These are phyloP conservation scores for Sebastes wilsoni DNA, from an alignment of 2,797 vertebrate species.

Conservation along the genomic window DNA sequence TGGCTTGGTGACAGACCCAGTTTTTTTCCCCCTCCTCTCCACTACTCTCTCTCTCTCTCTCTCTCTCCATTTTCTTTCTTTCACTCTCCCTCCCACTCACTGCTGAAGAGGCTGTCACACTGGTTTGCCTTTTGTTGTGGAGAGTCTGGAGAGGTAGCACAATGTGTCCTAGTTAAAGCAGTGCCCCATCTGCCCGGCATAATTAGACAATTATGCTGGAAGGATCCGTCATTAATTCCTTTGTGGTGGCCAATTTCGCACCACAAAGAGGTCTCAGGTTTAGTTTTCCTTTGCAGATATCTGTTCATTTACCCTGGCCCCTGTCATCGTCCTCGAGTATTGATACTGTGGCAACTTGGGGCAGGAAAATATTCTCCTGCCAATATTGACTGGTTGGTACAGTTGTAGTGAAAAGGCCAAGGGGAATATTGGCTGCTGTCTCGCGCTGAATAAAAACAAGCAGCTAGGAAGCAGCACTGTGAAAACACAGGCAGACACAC, in stretches of 20 bases:
- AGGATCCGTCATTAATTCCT: constrained; percentile 84
- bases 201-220: constrained; percentile 86
- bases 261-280: constrained; percentile 79
- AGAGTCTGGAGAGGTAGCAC: constrained; percentile 83
- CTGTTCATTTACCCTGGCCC: constrained; percentile 66
- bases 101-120: constrained; percentile 82
- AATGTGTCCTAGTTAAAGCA: constrained; percentile 86
- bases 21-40: constrained; percentile 30
- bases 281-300: constrained; percentile 73
- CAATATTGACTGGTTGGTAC: constrained; percentile 76
- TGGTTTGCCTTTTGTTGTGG: constrained; percentile 84
- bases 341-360: constrained; percentile 70
- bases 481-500: constrained; percentile 55
- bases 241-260: constrained; percentile 81
- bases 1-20: constrained; percentile 77
- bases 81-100: constrained; percentile 80
- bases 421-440: constrained; percentile 71
- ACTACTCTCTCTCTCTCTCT: constrained; percentile 48
- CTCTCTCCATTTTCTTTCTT: constrained; percentile 76
- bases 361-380: constrained; percentile 73
- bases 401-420: constrained; percentile 70
- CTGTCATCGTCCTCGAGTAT: constrained; percentile 71
- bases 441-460: constrained; percentile 69
- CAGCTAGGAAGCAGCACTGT: constrained; percentile 43
- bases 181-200: constrained; percentile 84